Evolutionary conservation across 2,888 invertebrate genomes (phyloP), one percentile per base, ranked within the genome.

Genomic region (Tanytarsus gracilentus): DNA sequence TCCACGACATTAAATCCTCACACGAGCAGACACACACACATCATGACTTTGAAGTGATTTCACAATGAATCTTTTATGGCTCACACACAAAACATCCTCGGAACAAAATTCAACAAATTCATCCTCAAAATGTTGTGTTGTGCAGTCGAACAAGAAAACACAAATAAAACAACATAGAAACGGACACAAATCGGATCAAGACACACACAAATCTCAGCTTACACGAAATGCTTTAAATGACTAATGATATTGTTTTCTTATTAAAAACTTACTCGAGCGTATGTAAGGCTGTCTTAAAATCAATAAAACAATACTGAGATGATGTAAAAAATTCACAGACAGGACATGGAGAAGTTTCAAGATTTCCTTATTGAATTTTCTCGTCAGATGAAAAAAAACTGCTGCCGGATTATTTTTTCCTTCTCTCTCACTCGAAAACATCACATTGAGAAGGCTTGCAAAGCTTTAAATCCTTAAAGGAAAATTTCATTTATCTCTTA

Each of bases 401-500:
- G 44, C 44, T 44, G 23, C 18, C 44, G 58, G 58, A 58, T 58
- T 58, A 58, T 58, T 58, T 39, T 21, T 26, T 11, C 8, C 23
- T 16, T 40, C 16, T 40, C 3, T 40, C 9, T 18, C 21, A 18
- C 18, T 5, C n/a, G n/a, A 33, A 33, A 33, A 33, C n/a, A 11
- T 33, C 33, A 11, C 33, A 11, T 33, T 7, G 30, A 55, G 26
- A 36, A 36, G 9, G 26, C 4, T 21, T 11, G 33, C 18, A 39
- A 58, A 58, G 58, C 58, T 58, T 58, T 58, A 58, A 58, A 58
- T 58, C 48, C 30, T 29, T 5, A 48, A 48, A 44, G 21, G 58
- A 55, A 58, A 58, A 48, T 21, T 58, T 58, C 58, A 58, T 58
- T 58, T 48, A 58, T 58, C 58, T 58, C 48, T n/a, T 27, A 11